phyloP scores from a whole-genome alignment of 2,113 vertebrate genomes.

The Osmerus eperlanus region DNA sequence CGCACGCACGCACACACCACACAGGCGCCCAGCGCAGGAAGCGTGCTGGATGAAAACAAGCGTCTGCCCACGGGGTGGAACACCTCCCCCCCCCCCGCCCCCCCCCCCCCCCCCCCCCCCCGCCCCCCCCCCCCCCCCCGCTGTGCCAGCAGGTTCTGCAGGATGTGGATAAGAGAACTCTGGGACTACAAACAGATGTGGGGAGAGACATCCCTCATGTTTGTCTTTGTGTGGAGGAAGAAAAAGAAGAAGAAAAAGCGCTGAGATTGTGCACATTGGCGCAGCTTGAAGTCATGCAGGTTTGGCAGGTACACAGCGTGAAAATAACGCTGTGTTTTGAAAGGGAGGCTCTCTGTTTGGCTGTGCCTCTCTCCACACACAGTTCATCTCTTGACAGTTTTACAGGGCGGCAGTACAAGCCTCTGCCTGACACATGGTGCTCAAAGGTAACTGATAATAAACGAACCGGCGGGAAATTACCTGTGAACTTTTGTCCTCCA shows the following conservation, averaged over 20 bases:
- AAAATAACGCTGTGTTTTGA: constrained; percentile 54
- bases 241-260: constrained; percentile 19
- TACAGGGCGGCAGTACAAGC: background rate
- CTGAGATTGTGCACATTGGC: constrained; percentile 29
- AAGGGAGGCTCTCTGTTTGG: constrained; percentile 46
- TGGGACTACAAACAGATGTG: constrained; percentile 59
- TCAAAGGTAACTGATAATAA: background rate
- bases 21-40: constrained; percentile 17
- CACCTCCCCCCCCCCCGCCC: too few species aligned
- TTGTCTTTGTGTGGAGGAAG: constrained; percentile 44
- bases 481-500: constrained; percentile 19
- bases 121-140: constrained; percentile 1
- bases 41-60: constrained; percentile 42
- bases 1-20: constrained; percentile 12
- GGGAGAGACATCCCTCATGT: constrained; percentile 16
- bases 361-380: constrained; percentile 32
- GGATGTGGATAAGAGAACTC: constrained; percentile 51
- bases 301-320: constrained; percentile 66
- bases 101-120: constrained; percentile 27
- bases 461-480: background rate
- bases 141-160: constrained; percentile 47
- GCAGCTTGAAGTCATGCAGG: constrained; percentile 55
- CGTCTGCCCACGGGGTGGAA: background rate
- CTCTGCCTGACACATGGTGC: constrained; percentile 12
- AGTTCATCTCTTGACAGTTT: constrained; percentile 10